Percentiles rank a stretch among this genome's conserved stretches.
Evolutionary conservation across 2,113 vertebrate genomes (phyloP).

Genomic region (Neofelis nebulosa): DNA sequence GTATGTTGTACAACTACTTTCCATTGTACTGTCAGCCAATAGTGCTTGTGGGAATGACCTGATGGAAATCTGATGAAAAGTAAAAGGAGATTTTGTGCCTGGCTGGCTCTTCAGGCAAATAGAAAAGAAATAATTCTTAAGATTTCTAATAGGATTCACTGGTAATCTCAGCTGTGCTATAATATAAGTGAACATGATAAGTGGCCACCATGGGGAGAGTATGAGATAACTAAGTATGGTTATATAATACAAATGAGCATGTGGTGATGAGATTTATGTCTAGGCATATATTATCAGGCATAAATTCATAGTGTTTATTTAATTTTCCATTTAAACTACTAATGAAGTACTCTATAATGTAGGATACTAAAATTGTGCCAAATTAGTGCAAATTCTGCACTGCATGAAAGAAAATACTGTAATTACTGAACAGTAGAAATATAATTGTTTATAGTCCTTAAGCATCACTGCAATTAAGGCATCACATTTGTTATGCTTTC

Average conservation of each 20-base stretch:
- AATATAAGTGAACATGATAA: background rate
- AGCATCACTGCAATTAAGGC: slow-evolving; percentile 32
- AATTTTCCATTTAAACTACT: slow-evolving; percentile 61
- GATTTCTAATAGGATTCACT: background rate
- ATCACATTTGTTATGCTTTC: slow-evolving; percentile 22
- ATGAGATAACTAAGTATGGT: background rate
- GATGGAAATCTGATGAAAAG: background rate
- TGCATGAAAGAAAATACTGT: slow-evolving; percentile 4
- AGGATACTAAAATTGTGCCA: slow-evolving; percentile 46
- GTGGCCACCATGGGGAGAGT: background rate
- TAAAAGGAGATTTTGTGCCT: background rate
- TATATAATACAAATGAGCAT: background rate
- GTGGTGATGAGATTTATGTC: slow-evolving; percentile 5
- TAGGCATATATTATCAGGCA: slow-evolving; percentile 3
- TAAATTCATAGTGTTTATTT: slow-evolving; percentile 51
- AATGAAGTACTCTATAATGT: slow-evolving; percentile 43
- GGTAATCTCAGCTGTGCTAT: background rate
- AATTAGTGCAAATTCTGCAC: slow-evolving; percentile 48
- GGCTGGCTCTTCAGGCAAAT: background rate
- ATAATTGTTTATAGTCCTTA: slow-evolving; percentile 44
- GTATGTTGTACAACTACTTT: background rate
- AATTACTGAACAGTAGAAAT: slow-evolving; percentile 61
- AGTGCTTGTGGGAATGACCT: background rate
- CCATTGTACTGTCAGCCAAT: background rate
- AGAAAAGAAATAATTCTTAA: slow-evolving; percentile 40